A percentile compares a stretch with the other conserved stretches of the same genome.
phyloP scores from a whole-genome alignment of 2,888 invertebrate genomes.

The Chaetogeoica ovagalla region DNA sequence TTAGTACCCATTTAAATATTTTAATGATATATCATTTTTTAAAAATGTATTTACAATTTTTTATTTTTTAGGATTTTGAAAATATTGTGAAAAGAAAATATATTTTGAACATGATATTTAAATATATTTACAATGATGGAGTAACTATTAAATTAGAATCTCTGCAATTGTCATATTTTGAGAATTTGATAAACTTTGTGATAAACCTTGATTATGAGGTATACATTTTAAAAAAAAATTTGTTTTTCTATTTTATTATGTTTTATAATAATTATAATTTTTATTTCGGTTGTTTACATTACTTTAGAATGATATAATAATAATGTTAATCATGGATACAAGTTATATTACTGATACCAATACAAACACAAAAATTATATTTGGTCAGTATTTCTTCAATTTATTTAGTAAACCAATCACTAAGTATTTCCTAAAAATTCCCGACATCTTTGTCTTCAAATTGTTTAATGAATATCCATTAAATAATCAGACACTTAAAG shows the following conservation, averaged over 20 bases:
- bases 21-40: not conserved
- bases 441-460: conserved; percentile 5
- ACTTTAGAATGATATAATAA: conserved; percentile 17
- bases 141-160: not conserved
- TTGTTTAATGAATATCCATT: conserved; percentile 14
- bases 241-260: not conserved
- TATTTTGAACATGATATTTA: not conserved
- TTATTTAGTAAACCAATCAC: conserved; percentile 30
- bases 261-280: not conserved
- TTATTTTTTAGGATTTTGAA: conserved; percentile 2
- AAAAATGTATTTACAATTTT: not conserved
- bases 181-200: conserved; percentile 6
- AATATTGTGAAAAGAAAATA: conserved; percentile 16
- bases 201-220: conserved; percentile 17
- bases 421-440: conserved; percentile 17
- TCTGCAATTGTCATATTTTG: not conserved
- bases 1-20: not conserved
- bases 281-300: not conserved
- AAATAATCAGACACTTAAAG: conserved; percentile 1
- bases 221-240: not conserved
- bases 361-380: not conserved
- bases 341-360: not conserved
- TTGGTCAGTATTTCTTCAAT: conserved; percentile 14
- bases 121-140: conserved; percentile 25
- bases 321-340: conserved; percentile 1